These are phyloP conservation scores for Lagorchestes hirsutus DNA, from an alignment of 2,797 vertebrate genomes.

Conservation along the genomic window DNA sequence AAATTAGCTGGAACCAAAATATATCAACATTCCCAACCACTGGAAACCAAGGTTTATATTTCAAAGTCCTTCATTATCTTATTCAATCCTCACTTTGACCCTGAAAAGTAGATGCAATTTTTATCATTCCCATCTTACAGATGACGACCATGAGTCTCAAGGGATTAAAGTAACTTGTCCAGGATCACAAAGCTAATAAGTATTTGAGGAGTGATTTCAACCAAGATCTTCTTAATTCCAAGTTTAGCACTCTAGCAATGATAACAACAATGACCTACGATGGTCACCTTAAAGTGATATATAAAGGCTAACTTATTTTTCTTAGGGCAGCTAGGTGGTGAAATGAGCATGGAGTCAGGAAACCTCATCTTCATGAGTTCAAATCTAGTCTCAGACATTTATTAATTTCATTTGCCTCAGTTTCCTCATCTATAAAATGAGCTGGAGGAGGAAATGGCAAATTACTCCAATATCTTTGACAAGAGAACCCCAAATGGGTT, in stretches of 20 bases:
- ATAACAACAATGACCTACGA: not conserved
- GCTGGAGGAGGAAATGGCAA: no score
- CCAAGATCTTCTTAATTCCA: not conserved
- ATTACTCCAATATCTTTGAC: no score
- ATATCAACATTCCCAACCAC: not conserved
- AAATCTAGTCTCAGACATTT: no score
- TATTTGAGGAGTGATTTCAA: not conserved
- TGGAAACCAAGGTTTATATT: not conserved
- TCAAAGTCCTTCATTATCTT: not conserved
- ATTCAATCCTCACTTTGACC: not conserved
- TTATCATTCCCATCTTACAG: not conserved
- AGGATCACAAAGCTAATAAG: not conserved
- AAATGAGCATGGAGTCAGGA: no score
- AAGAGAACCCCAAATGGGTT: no score
- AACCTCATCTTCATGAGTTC: no score
- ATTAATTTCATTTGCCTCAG: no score
- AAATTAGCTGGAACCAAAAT: not conserved
- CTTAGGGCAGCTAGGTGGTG: no score
- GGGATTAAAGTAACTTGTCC: not conserved
- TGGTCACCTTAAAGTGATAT: not conserved
- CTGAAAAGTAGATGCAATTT: not conserved
- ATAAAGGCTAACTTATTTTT: not conserved
- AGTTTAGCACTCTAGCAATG: no score
- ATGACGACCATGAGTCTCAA: slow-evolving; percentile 14
- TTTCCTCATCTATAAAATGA: no score